A percentile compares a stretch with the other conserved stretches of the same genome.
These are phyloP conservation scores for Brachionus calyciflorus DNA, from an alignment of 1,140 invertebrate genomes.

Conservation along the genomic window DNA sequence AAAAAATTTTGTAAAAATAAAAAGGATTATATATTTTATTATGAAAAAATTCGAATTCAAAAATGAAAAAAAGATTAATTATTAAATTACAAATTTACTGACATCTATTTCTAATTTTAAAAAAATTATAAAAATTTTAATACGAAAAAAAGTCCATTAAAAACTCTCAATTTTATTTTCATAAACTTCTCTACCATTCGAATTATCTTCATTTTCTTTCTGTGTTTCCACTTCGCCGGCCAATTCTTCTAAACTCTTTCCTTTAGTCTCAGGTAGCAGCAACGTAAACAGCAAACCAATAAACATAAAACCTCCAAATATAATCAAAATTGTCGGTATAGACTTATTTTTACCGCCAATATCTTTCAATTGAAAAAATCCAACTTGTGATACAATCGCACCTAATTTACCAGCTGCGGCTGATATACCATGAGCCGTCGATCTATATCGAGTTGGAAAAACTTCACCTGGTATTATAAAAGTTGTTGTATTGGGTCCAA, in stretches of 20 bases:
- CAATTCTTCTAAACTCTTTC: conserved; percentile 14
- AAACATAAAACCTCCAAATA: conserved; percentile 32
- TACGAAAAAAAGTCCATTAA: neutral
- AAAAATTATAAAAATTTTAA: neutral
- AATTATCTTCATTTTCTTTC: too few species aligned
- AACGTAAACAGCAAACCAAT: conserved; percentile 39
- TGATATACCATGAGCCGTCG: conserved; percentile 46
- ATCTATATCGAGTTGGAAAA: conserved; percentile 42
- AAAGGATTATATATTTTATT: too few species aligned
- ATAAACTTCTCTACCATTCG: too few species aligned
- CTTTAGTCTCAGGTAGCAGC: conserved; percentile 36
- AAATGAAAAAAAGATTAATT: too few species aligned
- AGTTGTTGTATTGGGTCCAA: conserved; percentile 45
- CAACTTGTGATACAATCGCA: conserved; percentile 39
- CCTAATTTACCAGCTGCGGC: conserved; percentile 37
- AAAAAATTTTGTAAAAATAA: too few species aligned
- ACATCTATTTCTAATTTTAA: too few species aligned
- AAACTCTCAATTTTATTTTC: too few species aligned
- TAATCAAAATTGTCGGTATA: conserved; percentile 18
- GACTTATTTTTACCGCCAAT: conserved; percentile 29
- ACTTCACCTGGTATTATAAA: conserved; percentile 44
- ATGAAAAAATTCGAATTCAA: too few species aligned
- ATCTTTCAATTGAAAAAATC: conserved; percentile 39
- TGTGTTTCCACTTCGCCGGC: too few species aligned
- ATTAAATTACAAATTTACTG: too few species aligned